Base-by-base conservation (phyloP, 1,140 invertebrate species). In the Triops longicaudatus region DNA sequence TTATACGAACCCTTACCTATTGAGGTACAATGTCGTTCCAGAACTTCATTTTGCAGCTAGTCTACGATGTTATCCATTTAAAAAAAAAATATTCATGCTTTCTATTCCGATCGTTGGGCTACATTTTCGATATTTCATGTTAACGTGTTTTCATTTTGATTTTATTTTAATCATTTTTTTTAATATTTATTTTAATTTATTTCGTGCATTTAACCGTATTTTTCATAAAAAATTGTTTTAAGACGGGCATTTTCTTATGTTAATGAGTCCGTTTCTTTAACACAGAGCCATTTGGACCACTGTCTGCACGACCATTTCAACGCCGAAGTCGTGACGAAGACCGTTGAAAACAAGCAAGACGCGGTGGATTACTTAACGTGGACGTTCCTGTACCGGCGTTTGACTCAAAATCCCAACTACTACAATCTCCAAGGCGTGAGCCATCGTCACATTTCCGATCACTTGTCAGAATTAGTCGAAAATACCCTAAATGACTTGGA, bases 351-450 rank as follows among this genome's bases (percentile, higher is more conserved):
- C 86, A 99, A 99, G 85, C 98, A 99, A 84, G 98, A 99, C 85
- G 97, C 97, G 0, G 97, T 99, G 0, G 98, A 99, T 86, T 99
- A 99, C 82, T 86, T 99, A 1, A 99, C 98, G 0, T 99, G 98
- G 98, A 99, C 97, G 0, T 98, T 99, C 86, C 85, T 99, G 0
- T 99, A 99, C 83, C 87, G 97, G 17, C 85, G 98, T 78, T 90
- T 99, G 81, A 98, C 98, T 1, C 97, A 99, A 85, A 99, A 99
- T 87, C 98, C 98, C 10, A 99, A 99, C 85, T 99, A 99, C 83
- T 99, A 99, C 84, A 98, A 98, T 83, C 85, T 99, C 17, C 96
- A 85, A 84, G 96, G 96, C 11, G 93, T 98, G 1, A 96, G 96
- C 0, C 97, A 99, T 86, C 89, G 93, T 73, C 97, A 99, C 87